Conservation (phyloP, 2,888 invertebrate genomes). For the Cynaeus angustus region DNA sequence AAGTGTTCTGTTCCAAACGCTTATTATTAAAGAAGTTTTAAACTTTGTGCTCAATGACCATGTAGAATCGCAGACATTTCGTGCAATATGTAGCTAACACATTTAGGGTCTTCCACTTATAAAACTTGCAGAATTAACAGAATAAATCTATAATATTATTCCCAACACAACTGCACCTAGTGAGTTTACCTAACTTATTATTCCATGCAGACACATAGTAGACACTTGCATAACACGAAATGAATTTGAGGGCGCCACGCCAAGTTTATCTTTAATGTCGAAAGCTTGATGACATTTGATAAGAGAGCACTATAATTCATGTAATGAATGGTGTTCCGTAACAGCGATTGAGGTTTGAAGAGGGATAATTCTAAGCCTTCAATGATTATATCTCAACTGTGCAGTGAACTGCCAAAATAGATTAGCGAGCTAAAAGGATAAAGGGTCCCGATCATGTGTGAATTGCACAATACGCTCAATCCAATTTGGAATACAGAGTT, state of each 20-base stretch:
- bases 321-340: slow-evolving; percentile 47
- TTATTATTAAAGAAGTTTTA: background rate
- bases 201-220: no score
- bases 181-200: no score
- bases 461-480: slow-evolving; percentile 53
- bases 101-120: no score
- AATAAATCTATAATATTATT: no score
- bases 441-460: slow-evolving; percentile 52
- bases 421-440: slow-evolving; percentile 53
- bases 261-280: slow-evolving; percentile 28
- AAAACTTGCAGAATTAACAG: background rate
- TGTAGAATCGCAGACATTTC: background rate
- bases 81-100: no score
- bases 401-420: slow-evolving; percentile 51
- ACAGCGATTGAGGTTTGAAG: slow-evolving; percentile 48
- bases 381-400: slow-evolving; percentile 51
- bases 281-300: slow-evolving; percentile 42
- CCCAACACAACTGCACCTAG: no score
- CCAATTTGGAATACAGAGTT: slow-evolving; percentile 53
- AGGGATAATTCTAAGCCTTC: slow-evolving; percentile 53
- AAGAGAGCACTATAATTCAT: slow-evolving; percentile 40
- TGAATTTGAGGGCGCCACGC: slow-evolving; percentile 13
- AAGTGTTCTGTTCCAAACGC: no score
- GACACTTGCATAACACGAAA: background rate
- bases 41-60: background rate